A percentile compares a stretch with the other conserved stretches of the same genome.
Evolutionary conservation across 2,113 vertebrate genomes (phyloP).

Genomic region (Aldabrachelys gigantea): DNA sequence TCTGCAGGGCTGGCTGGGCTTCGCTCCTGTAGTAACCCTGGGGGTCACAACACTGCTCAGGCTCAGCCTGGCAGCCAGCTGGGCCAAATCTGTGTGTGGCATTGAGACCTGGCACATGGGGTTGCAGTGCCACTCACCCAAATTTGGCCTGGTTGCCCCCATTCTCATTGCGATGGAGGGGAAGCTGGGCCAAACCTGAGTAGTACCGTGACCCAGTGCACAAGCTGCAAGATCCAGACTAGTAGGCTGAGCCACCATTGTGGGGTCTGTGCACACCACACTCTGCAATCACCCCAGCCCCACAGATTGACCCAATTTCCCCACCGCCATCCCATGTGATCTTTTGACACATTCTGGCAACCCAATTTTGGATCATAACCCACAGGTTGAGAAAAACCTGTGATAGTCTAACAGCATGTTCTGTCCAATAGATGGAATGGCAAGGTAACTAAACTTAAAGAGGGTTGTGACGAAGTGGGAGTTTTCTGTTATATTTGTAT

Average conservation of each 20-base stretch:
- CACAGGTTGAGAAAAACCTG: not conserved
- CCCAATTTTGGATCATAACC: not conserved
- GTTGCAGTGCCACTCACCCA: not conserved
- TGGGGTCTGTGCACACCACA: too few species aligned
- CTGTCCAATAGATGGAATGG: not conserved
- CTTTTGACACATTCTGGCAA: accelerated
- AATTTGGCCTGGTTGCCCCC: not conserved
- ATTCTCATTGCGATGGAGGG: not conserved
- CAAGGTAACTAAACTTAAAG: not conserved
- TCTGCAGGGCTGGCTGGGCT: too few species aligned
- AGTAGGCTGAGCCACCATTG: not conserved
- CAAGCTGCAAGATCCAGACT: not conserved
- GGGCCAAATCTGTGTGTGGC: not conserved
- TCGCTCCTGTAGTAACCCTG: too few species aligned
- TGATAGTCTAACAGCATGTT: not conserved
- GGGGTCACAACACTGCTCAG: too few species aligned
- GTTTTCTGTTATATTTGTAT: not conserved
- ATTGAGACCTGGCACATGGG: not conserved
- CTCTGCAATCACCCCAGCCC: too few species aligned
- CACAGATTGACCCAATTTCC: too few species aligned
- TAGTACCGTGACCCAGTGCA: not conserved
- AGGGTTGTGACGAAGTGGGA: not conserved
- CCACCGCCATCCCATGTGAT: not conserved
- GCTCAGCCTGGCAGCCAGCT: not conserved
- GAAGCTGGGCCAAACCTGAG: not conserved